phyloP scores from a whole-genome alignment of 2,113 vertebrate genomes.

The Cheirogaleus medius region DNA sequence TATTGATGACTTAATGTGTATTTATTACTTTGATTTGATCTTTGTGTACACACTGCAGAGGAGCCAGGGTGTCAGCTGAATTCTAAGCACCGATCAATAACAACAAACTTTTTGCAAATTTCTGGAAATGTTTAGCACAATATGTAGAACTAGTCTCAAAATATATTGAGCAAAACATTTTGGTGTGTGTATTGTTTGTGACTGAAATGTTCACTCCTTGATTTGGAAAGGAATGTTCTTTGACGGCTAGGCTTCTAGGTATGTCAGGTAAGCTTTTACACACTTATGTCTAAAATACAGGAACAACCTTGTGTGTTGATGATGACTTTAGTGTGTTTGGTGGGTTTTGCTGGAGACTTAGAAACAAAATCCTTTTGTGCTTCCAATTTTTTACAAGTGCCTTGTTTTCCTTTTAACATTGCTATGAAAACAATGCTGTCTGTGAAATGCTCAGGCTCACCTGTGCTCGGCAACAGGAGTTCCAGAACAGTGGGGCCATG shows the following conservation, averaged over 20 bases:
- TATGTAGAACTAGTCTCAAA: background rate
- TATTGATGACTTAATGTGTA: rapidly evolving
- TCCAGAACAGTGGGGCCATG: rapidly evolving
- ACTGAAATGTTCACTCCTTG: background rate
- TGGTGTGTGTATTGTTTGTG: background rate
- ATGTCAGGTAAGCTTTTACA: too few relatives aligned
- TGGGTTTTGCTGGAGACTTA: rapidly evolving
- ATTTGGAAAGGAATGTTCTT: background rate
- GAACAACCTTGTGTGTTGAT: background rate
- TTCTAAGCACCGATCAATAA: background rate
- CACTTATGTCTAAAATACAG: rapidly evolving
- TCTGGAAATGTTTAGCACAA: background rate
- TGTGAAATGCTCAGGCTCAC: rapidly evolving
- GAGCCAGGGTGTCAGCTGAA: background rate
- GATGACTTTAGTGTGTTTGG: background rate
- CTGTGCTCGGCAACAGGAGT: rapidly evolving
- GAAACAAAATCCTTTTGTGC: background rate
- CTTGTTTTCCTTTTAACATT: background rate
- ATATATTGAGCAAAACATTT: background rate
- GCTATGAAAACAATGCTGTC: background rate
- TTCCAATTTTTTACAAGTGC: background rate
- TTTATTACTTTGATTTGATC: background rate
- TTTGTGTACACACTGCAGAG: background rate
- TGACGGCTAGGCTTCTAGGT: background rate
- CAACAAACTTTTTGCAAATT: background rate